Percentiles rank a stretch among this genome's conserved stretches.
These are phyloP conservation scores for Hemibagrus guttatus DNA, from an alignment of 2,797 vertebrate genomes.

Conservation along the genomic window DNA sequence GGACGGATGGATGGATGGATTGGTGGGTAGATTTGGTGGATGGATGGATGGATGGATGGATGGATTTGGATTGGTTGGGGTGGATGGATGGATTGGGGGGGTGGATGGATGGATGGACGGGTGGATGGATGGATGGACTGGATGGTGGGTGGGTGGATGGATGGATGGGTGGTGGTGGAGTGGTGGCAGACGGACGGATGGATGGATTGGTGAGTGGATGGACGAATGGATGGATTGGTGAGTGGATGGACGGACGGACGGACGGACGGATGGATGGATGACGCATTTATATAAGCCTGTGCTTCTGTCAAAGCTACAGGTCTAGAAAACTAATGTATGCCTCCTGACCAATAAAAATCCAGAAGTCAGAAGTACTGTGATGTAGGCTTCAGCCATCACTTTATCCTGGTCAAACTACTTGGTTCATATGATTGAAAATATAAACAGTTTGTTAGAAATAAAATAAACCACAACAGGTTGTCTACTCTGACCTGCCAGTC, in stretches of 20 bases:
- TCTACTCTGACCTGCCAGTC: conserved; percentile 85
- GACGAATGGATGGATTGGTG: too few species aligned
- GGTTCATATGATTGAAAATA: not conserved
- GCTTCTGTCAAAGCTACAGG: not conserved
- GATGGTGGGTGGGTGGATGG: not conserved
- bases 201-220: not conserved
- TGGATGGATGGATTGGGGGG: not conserved
- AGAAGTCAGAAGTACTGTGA: not conserved
- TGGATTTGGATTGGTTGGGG: not conserved
- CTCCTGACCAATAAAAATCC: not conserved
- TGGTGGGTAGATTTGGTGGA: not conserved
- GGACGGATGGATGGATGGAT: not conserved
- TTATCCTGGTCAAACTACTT: too few species aligned
- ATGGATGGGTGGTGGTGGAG: not conserved
- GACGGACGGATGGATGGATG: not conserved
- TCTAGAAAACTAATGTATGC: not conserved
- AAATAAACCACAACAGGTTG: not conserved
- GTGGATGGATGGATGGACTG: too few species aligned
- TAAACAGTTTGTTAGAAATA: not conserved
- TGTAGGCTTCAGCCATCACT: not conserved
- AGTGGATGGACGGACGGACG: too few species aligned
- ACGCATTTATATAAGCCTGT: not conserved
- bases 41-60: not conserved
- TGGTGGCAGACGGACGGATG: too few species aligned
- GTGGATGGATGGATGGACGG: not conserved